phyloP scores from a whole-genome alignment of 2,797 vertebrate genomes.

The Phataginus tetradactyla region DNA sequence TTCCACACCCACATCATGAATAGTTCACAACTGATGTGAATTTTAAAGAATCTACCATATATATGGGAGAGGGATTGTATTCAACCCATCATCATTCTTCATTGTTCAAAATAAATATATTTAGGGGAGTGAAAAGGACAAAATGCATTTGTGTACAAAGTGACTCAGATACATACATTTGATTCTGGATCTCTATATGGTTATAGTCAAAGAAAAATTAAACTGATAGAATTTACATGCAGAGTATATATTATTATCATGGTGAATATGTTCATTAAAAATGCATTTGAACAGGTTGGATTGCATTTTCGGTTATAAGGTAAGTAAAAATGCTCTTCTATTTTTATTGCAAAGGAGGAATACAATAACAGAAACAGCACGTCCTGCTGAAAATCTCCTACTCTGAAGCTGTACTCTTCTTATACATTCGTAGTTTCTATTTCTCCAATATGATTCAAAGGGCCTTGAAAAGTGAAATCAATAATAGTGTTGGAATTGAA shows the following conservation, averaged over 20 bases:
- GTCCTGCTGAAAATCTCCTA: not conserved
- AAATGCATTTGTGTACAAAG: not conserved
- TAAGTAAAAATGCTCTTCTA: not conserved
- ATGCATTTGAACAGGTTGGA: not conserved
- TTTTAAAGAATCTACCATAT: not conserved
- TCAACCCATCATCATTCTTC: not conserved
- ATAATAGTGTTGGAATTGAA: not conserved
- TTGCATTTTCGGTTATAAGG: not conserved
- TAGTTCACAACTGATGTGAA: not conserved
- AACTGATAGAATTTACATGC: not conserved
- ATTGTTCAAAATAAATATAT: not conserved
- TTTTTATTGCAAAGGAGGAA: not conserved
- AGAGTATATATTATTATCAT: not conserved
- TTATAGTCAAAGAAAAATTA: not conserved
- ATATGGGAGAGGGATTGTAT: not conserved
- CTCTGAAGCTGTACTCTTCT: not conserved
- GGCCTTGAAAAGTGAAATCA: not conserved
- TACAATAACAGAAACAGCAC: not conserved
- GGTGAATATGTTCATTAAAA: not conserved
- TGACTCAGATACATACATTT: not conserved
- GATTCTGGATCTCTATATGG: not conserved
- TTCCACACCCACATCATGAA: not conserved
- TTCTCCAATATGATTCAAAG: not conserved
- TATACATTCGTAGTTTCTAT: not conserved
- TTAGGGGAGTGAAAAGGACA: not conserved